phyloP scores from a whole-genome alignment of 2,888 invertebrate genomes.

The Nineta flava region DNA sequence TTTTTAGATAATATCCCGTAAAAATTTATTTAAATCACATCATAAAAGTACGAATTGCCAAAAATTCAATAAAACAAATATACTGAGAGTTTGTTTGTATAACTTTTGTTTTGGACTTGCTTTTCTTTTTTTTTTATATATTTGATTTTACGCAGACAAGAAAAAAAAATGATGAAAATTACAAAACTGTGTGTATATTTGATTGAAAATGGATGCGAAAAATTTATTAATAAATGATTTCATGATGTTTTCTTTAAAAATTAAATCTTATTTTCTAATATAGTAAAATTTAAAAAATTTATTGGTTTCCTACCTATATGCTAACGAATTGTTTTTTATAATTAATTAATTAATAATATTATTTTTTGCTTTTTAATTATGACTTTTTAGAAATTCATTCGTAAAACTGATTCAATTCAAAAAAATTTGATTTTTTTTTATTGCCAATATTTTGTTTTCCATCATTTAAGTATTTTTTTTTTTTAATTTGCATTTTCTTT shows the following conservation, averaged over 20 bases:
- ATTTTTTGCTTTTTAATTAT: not conserved
- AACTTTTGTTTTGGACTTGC: too few relatives aligned
- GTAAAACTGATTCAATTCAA: not conserved
- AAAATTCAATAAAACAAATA: too few relatives aligned
- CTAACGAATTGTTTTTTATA: conserved; percentile 3
- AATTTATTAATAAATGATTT: not conserved
- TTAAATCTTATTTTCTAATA: not conserved
- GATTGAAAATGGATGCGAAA: not conserved
- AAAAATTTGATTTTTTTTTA: not conserved
- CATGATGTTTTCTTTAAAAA: not conserved
- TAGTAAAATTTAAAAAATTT: conserved; percentile 4
- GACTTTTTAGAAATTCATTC: not conserved
- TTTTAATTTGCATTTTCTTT: too few relatives aligned
- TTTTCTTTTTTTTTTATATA: not conserved
- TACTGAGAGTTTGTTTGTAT: too few relatives aligned
- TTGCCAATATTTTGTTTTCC: not conserved
- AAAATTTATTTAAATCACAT: too few relatives aligned
- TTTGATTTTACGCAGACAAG: too few relatives aligned
- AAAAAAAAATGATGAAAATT: not conserved
- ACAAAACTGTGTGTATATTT: not conserved
- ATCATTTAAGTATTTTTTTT: not conserved
- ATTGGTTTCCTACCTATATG: conserved; percentile 7
- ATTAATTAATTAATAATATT: not conserved
- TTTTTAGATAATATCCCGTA: too few relatives aligned
- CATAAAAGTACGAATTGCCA: too few relatives aligned